Base-by-base conservation (phyloP, 1,140 invertebrate species). In the Diprion similis region DNA sequence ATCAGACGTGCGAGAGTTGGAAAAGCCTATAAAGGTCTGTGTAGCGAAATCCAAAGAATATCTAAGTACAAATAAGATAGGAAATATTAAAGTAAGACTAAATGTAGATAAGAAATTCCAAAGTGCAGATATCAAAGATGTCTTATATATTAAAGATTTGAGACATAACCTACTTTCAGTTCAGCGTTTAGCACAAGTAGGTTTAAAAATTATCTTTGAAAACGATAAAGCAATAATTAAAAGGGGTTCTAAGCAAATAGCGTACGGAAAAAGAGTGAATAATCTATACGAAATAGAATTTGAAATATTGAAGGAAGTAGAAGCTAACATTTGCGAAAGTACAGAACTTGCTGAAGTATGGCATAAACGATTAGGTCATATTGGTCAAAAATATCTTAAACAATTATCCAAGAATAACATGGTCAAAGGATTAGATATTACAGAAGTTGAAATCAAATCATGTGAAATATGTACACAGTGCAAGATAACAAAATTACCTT, bases 351-450 rank as follows among this genome's bases (percentile, higher is more conserved):
- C 48, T 51, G 66, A 67, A 10, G 10, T 37, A 0, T 73, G 71
- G 71, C 66, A 73, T 73, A 15, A 67, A 24, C 66, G 71, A 69
- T 73, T 73, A 45, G 71, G 71, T 13, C 66, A 70, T 46, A 69
- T 73, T 17, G 45, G 65, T 46, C 18, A 24, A 9, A 13, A 8
- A n/a, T 13, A 64, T 46, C 46, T 73, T 18, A 64, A 68, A 46
- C 70, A 73, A 73, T 69, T 73, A 64, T 51, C 48, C 10, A 51
- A 51, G 15, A 51, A 51, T 51, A n/a, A n/a, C n/a, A 51, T 51
- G 48, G 48, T 51, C 15, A 15, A 51, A 51, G 48, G 48, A 15
- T 51, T 51, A 51, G 48, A 51, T 15, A 46, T 37, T 11, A 15
- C 11, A 19, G 18, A n/a, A 11, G 46, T 45, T 8, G n/a, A n/a